A percentile compares a stretch with the other conserved stretches of the same genome.
Conservation (phyloP, 2,888 invertebrate genomes). For the Rhaphigaster nebulosa region DNA sequence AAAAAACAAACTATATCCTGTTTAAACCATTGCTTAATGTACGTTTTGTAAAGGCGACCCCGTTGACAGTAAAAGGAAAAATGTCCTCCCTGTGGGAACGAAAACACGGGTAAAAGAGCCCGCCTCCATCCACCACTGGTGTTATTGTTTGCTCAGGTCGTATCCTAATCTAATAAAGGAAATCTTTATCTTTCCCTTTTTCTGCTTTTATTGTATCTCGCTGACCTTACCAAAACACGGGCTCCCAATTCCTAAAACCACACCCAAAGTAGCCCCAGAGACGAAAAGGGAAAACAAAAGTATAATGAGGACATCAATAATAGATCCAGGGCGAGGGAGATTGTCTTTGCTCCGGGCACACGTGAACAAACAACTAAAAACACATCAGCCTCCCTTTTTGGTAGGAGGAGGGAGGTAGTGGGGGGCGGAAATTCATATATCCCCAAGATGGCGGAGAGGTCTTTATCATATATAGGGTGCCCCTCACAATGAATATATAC, state of each 20-base stretch:
- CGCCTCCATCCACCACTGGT: not conserved
- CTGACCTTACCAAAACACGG: conserved; percentile 26
- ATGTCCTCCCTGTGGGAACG: not conserved
- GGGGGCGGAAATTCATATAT: conserved; percentile 45
- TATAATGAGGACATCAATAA: conserved; percentile 38
- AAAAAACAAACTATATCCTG: not conserved
- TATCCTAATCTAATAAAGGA: conserved; percentile 32
- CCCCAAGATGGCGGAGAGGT: conserved; percentile 48
- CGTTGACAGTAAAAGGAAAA: not conserved
- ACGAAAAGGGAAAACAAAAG: not conserved
- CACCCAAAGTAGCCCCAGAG: not conserved
- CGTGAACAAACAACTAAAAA: conserved; percentile 54
- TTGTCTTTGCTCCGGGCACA: conserved; percentile 39
- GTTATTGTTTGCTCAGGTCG: conserved; percentile 45
- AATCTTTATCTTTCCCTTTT: conserved; percentile 38
- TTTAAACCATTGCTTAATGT: not conserved
- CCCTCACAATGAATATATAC: conserved; percentile 52
- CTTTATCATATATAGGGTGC: conserved; percentile 51
- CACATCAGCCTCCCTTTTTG: not conserved
- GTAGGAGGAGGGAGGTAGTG: not conserved
- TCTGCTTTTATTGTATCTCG: conserved; percentile 37
- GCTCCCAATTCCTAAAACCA: not conserved
- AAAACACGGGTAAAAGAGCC: conserved; percentile 17
- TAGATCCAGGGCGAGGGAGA: not conserved
- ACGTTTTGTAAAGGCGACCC: not conserved